Evolutionary conservation across 2,888 invertebrate genomes (phyloP).

Genomic region (Laspeyria flexula): DNA sequence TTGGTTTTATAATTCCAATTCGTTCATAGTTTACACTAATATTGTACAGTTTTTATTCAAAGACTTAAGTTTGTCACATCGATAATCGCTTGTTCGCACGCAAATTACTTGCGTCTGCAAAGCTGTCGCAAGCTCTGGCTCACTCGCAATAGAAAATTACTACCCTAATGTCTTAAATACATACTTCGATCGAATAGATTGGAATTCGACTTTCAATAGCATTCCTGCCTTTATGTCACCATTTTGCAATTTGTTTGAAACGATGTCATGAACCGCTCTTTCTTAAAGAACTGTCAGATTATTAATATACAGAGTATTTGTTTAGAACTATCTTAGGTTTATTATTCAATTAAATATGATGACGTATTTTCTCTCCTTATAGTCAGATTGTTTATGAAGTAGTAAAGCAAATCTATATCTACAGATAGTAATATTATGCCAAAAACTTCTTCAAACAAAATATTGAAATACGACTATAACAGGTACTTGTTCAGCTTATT

Average conservation of each 20-base stretch:
- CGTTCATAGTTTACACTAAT: too few species aligned
- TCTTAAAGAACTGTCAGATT: not conserved
- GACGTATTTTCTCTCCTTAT: too few species aligned
- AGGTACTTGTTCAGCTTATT: too few species aligned
- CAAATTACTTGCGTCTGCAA: constrained; percentile 17
- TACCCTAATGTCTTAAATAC: constrained; percentile 26
- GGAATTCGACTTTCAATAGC: constrained; percentile 11
- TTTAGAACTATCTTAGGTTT: too few species aligned
- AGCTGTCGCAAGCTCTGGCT: constrained; percentile 30
- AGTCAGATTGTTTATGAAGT: too few species aligned
- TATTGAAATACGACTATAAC: too few species aligned
- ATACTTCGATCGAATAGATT: constrained; percentile 20
- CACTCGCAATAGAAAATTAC: constrained; percentile 27
- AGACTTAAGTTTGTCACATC: not conserved
- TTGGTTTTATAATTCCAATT: too few species aligned
- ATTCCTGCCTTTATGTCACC: constrained; percentile 8
- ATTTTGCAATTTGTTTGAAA: constrained; percentile 29
- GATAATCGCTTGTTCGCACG: constrained; percentile 3
- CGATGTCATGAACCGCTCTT: constrained; percentile 13
- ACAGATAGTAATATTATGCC: too few species aligned
- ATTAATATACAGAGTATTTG: not conserved
- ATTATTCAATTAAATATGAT: too few species aligned
- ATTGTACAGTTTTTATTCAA: too few species aligned
- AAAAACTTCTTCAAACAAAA: too few species aligned
- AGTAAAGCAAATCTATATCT: too few species aligned